Base-by-base conservation (phyloP, 2,797 vertebrate genomes). In the Neosalanx taihuensis region DNA sequence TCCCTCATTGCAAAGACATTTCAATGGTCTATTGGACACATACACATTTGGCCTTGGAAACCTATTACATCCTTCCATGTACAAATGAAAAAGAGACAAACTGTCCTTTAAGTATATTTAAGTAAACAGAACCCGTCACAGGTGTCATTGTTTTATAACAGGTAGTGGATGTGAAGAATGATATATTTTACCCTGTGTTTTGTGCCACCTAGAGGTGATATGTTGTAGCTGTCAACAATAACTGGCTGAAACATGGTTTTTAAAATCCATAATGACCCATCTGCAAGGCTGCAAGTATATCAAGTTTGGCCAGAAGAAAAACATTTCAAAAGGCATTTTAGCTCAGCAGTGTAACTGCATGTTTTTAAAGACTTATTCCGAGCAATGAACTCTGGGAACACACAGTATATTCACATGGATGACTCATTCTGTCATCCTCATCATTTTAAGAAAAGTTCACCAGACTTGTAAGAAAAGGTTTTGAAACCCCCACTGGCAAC, bases 401-500 rank as follows among this genome's bases (percentile, higher is more conserved):
- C 12, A 49, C 41, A 46, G 12, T 53, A 53, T 17, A 46, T 46
- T 46, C 41, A 46, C 41, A 46, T 51, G 46, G 10, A 9, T 18
- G 18, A 18, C 26, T 30, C 37, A 65, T 13, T 29, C 46, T 57
- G 74, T 68, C 69, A 53, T 70, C 59, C 29, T 31, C 46, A 29
- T 6, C 53, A 13, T 31, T 29, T 33, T 63, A 31, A 63, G 70
- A 72, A 62, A 66, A 70, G 76, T 66, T 56, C 3, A n/a, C 17
- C 51, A 76, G 56, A 53, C 67, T 6, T 73, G 72, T 73, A 71
- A 46, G 61, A 63, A 79, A 23, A 12, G 51, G 76, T 73, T 73
- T 76, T 86, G 76, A 84, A 89, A 85, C 84, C 81, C 85, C 83
- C 83, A 86, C 75, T 88, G 82, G 78, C 77, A 71, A 77, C 70